These are phyloP conservation scores for Noturus placidus DNA, from an alignment of 2,113 vertebrate genomes.

Conservation along the genomic window DNA sequence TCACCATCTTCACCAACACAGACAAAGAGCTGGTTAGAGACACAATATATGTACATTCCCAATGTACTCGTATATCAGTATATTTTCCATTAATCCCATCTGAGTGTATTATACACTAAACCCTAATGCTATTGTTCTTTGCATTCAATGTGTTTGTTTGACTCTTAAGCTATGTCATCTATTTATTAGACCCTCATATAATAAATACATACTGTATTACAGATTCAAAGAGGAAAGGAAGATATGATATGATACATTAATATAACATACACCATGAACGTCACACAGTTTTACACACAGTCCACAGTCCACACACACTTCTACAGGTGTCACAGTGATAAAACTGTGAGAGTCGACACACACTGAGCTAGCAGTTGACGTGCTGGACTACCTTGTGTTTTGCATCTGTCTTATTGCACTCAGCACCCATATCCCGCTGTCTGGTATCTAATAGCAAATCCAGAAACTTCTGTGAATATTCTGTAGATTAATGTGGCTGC, in stretches of 20 bases:
- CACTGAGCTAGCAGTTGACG: conserved; percentile 13
- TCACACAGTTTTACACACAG: not conserved
- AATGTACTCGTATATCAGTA: not conserved
- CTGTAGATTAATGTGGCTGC: not conserved
- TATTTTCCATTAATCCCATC: not conserved
- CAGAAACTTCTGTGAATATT: not conserved
- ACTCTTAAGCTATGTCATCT: not conserved
- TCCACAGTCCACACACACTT: conserved; percentile 22
- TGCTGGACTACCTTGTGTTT: conserved; percentile 17
- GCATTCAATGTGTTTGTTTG: not conserved
- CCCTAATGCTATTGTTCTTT: not conserved
- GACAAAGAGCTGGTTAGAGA: conserved; percentile 73
- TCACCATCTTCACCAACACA: conserved; percentile 64
- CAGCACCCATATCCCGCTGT: not conserved
- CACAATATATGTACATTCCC: not conserved
- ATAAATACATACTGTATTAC: not conserved
- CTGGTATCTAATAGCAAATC: not conserved
- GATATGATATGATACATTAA: not conserved
- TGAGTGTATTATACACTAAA: not conserved
- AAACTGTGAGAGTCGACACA: conserved; percentile 21
- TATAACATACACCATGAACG: not conserved
- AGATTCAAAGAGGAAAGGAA: not conserved
- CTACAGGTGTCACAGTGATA: conserved; percentile 10
- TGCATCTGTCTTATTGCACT: conserved; percentile 22
- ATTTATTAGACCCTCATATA: not conserved